Evolutionary conservation across 53 echinoderm and acorn worm species (phyloP).

Genomic region (Crossaster papposus): DNA sequence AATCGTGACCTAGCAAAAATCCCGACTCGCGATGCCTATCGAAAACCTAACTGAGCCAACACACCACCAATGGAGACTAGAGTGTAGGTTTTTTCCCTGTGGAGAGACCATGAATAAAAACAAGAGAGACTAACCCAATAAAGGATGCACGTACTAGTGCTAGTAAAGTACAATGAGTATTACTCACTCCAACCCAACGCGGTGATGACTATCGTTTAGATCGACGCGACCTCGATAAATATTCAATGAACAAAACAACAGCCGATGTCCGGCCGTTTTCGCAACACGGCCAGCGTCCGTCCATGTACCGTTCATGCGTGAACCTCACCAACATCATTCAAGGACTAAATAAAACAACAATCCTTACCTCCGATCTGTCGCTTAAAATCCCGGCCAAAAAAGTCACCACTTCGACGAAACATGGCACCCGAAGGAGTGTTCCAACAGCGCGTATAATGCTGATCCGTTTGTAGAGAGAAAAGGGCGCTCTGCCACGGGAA

Average conservation of each 20-base stretch:
- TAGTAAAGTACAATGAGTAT: not conserved
- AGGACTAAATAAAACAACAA: not conserved
- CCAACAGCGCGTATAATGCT: not conserved
- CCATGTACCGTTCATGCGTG: not conserved
- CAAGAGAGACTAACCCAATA: too few species aligned
- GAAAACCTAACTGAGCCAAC: too few species aligned
- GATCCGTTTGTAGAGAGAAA: not conserved
- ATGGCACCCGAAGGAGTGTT: not conserved
- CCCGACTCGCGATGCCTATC: too few species aligned
- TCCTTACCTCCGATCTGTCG: not conserved
- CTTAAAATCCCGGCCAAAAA: not conserved
- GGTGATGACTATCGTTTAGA: not conserved
- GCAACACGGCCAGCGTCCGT: not conserved
- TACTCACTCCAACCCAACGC: not conserved
- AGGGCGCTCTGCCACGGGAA: constrained; percentile 25
- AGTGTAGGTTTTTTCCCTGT: too few species aligned
- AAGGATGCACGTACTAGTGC: not conserved
- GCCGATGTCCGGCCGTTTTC: not conserved
- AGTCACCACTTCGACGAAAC: not conserved
- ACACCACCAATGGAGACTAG: too few species aligned
- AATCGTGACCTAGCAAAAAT: too few species aligned
- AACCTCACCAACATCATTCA: too few species aligned
- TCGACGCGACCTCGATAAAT: not conserved
- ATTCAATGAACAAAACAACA: not conserved
- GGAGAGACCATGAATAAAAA: too few species aligned